These are phyloP conservation scores for Eurypyga helias DNA, from an alignment of 2,113 vertebrate genomes.

Conservation along the genomic window DNA sequence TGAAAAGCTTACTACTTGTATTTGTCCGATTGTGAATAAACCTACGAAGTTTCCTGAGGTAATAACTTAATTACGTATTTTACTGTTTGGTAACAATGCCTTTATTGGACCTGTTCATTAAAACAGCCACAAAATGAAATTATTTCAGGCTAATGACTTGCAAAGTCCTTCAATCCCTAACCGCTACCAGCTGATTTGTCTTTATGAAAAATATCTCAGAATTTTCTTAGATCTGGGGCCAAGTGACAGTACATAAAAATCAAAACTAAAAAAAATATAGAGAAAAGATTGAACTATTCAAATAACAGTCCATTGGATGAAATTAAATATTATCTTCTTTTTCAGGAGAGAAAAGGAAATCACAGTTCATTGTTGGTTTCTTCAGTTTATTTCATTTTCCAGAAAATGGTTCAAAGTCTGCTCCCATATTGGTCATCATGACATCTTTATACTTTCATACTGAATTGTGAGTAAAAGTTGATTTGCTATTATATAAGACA, in stretches of 20 bases:
- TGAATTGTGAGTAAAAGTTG: neutral
- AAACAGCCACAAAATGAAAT: neutral
- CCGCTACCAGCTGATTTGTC: neutral
- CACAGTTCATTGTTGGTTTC: neutral
- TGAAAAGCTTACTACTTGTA: neutral
- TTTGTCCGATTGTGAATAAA: neutral
- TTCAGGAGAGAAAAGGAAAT: neutral
- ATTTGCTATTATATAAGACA: neutral
- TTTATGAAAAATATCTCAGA: neutral
- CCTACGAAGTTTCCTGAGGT: neutral
- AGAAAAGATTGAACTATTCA: neutral
- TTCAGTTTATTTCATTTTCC: neutral
- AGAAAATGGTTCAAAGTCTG: neutral
- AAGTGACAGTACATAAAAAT: neutral
- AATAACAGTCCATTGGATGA: neutral
- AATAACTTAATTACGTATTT: neutral
- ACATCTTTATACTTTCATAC: neutral
- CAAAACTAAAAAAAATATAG: neutral
- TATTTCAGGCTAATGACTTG: neutral
- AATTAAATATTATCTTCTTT: neutral
- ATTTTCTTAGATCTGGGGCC: neutral
- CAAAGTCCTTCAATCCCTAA: neutral
- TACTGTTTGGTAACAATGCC: neutral
- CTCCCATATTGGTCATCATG: neutral
- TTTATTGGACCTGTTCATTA: neutral